phyloP scores from a whole-genome alignment of 1,140 invertebrate genomes.

The Nixonia krombeini region DNA sequence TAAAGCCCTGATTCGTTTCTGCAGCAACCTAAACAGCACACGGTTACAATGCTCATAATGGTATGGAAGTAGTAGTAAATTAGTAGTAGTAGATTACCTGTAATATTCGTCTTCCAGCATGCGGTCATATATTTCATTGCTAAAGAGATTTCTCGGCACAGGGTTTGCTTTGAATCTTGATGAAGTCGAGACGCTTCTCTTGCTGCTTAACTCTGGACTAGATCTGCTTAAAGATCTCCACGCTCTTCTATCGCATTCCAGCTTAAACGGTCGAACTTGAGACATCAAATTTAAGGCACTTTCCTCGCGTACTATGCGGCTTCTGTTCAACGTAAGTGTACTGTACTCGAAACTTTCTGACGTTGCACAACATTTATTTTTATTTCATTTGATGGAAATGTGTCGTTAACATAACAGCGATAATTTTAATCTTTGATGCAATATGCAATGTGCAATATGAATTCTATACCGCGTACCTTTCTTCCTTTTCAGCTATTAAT shows the following conservation, averaged over 20 bases:
- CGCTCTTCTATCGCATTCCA: constrained; percentile 66
- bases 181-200: constrained; percentile 34
- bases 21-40: constrained; percentile 77
- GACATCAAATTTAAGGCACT: constrained; percentile 66
- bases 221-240: constrained; percentile 69
- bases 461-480: too few relatives aligned
- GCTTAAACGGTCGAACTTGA: constrained; percentile 75
- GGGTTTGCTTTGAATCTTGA: constrained; percentile 77
- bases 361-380: too few relatives aligned
- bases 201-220: constrained; percentile 72
- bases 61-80: too few relatives aligned
- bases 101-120: constrained; percentile 81
- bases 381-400: too few relatives aligned
- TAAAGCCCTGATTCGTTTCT: constrained; percentile 78
- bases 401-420: too few relatives aligned
- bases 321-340: constrained; percentile 37
- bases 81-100: constrained; percentile 69
- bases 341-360: too few relatives aligned
- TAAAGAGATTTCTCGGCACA: constrained; percentile 79
- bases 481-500: constrained; percentile 78
- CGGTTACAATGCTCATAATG: too few relatives aligned
- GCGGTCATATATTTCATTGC: constrained; percentile 79
- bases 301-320: constrained; percentile 65
- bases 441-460: background rate
- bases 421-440: too few relatives aligned